Evolutionary conservation across 2,888 invertebrate species (phyloP).

Genomic region (Rhagophthalmus giganteus): DNA sequence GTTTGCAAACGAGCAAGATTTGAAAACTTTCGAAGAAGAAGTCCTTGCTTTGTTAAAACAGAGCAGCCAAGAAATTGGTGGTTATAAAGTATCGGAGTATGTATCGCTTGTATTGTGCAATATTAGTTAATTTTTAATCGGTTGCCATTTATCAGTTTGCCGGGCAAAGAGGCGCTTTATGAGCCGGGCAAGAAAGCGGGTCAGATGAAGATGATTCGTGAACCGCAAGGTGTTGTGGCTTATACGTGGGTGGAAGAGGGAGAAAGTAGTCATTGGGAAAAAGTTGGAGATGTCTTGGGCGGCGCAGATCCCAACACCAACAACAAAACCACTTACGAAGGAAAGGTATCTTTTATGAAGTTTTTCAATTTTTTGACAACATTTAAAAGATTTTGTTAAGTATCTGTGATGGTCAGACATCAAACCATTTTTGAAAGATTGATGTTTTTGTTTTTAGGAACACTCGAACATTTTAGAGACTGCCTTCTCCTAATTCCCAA

Average conservation of each 20-base stretch:
- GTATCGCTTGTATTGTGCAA: slow-evolving; percentile 41
- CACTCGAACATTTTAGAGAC: too few relatives aligned
- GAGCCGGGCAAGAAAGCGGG: slow-evolving; percentile 81
- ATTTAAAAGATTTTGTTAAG: too few relatives aligned
- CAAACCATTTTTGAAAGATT: too few relatives aligned
- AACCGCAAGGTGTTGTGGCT: slow-evolving; percentile 73
- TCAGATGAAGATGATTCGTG: slow-evolving; percentile 81
- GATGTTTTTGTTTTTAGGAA: too few relatives aligned
- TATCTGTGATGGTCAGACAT: too few relatives aligned
- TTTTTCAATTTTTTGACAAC: too few relatives aligned
- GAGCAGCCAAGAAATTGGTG: slow-evolving; percentile 75
- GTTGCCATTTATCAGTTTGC: slow-evolving; percentile 62
- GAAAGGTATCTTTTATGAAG: too few relatives aligned
- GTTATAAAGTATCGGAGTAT: slow-evolving; percentile 82
- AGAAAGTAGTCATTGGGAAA: slow-evolving; percentile 68
- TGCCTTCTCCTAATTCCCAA: too few relatives aligned
- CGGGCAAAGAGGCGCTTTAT: slow-evolving; percentile 75
- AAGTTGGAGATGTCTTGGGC: slow-evolving; percentile 89
- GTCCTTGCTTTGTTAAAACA: slow-evolving; percentile 67
- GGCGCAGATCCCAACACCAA: slow-evolving; percentile 64
- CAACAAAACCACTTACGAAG: slow-evolving; percentile 80
- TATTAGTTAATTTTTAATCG: background rate
- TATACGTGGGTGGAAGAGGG: slow-evolving; percentile 76
- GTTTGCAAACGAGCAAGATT: slow-evolving; percentile 66
- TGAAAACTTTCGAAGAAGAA: slow-evolving; percentile 72